Base-by-base conservation (phyloP, 2,797 vertebrate genomes). In the Peromyscus nudipes region DNA sequence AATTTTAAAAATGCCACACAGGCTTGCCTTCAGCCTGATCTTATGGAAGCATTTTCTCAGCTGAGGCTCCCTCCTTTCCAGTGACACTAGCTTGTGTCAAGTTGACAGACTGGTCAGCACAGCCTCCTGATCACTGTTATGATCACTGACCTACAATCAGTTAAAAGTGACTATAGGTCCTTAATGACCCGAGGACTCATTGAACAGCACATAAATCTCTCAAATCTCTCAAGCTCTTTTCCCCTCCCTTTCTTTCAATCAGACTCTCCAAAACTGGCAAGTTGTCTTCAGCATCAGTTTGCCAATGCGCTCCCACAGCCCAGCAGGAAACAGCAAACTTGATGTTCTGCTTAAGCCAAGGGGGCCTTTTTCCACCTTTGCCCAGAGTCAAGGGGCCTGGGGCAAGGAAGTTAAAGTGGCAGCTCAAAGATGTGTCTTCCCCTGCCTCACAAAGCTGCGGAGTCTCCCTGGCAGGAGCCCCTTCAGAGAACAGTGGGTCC, bases 191-290 rank as follows among this genome's bases (percentile, higher is more conserved):
- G 77, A 89, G 69, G 0, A 34, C 14, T 76, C 95, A 60, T 77
- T 93, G 89, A 69, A 67, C 52, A 96, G 37, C 40, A 90, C 2
- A 16, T 46, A 87, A 67, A 65, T 81, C 8, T 94, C 87, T 82
- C 52, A 97, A 95, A 65, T 79, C 7, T 94, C 88, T 80, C 49
- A 97, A 95, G 57, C 7, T 83, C 17, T 16, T 12, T 91, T n/a
- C 43, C 17, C 8, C 43, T 29, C 29, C 57, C 93, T 94, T 92
- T 57, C 52, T 86, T 94, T 71, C 96, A 87, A 37, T 73, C 6
- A 73, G 96, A 64, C 12, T 89, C 46, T 55, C 65, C 71, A 60
- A 27, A 92, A 83, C 4, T 93, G 46, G 34, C 14, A 96, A 92
- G 93, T 87, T 88, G 40, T 77, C 86, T 1, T 19, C 37, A 34